Conservation (phyloP, 1,140 invertebrate species). For the Drosophila parabipectinata region DNA sequence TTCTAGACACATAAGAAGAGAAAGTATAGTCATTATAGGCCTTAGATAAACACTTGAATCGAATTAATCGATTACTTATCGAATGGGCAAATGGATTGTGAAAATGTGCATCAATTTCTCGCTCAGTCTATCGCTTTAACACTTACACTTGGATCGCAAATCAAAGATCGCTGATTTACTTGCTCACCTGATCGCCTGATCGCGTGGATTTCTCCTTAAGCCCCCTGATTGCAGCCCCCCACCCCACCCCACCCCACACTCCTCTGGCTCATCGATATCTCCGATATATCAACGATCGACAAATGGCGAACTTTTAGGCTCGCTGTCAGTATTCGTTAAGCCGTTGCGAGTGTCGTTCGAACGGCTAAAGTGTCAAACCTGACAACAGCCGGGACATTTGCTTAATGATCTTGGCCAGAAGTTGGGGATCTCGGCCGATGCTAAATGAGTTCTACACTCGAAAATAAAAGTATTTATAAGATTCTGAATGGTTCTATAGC, state of each 20-base stretch:
- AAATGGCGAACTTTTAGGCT: conserved; percentile 77
- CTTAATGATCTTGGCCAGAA: conserved; percentile 72
- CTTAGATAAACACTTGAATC: no score
- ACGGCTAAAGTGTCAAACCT: conserved; percentile 79
- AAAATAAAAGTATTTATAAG: background rate
- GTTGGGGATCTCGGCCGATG: conserved; percentile 21
- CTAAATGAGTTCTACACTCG: conserved; percentile 48
- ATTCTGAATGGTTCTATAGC: no score
- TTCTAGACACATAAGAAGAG: background rate
- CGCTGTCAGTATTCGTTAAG: conserved; percentile 81
- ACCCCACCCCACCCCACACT: no score
- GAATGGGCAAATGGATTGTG: no score
- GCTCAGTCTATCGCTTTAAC: conserved; percentile 35
- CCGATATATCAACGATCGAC: conserved; percentile 28
- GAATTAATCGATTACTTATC: no score
- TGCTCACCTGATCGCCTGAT: conserved; percentile 1
- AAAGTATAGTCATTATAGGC: no score
- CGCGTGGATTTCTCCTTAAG: conserved; percentile 19
- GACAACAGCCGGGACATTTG: conserved; percentile 80
- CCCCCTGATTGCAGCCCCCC: conserved; percentile 7
- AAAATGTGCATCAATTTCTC: no score
- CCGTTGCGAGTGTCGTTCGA: conserved; percentile 72
- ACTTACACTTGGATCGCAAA: conserved; percentile 43
- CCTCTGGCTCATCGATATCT: background rate
- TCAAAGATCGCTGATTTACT: conserved; percentile 3